Evolutionary conservation across 2,113 vertebrate species (phyloP).

Genomic region (Oophaga pumilio): DNA sequence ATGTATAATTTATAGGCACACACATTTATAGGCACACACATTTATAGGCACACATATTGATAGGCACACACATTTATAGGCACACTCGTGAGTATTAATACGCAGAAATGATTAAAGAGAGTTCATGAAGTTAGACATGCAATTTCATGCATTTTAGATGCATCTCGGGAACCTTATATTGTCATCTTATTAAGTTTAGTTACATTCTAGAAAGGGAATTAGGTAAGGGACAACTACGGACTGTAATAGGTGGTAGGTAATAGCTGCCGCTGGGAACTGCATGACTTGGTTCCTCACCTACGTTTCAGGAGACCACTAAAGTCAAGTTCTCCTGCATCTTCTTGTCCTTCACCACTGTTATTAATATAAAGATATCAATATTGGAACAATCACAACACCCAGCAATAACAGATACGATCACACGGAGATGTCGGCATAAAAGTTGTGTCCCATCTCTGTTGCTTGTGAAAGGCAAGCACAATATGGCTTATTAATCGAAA

Average conservation of each 20-base stretch:
- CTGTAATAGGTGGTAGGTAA: neutral
- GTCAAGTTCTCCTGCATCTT: conserved; percentile 99
- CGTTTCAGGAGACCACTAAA: conserved; percentile 99
- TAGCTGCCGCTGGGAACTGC: conserved; percentile 63
- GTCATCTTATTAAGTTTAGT: neutral
- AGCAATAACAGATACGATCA: conserved; percentile 61
- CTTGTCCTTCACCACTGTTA: conserved; percentile 97
- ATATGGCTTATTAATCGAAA: conserved; percentile 12
- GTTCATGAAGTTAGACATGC: neutral
- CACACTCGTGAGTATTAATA: neutral
- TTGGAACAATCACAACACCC: conserved; percentile 65
- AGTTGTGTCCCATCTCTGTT: conserved; percentile 3
- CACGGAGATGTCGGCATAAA: neutral
- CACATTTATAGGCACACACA: no score
- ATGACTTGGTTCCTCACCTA: conserved; percentile 89
- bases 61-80: neutral
- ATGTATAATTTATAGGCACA: no score
- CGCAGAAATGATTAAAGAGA: neutral
- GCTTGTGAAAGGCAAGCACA: conserved; percentile 6
- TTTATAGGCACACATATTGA: neutral
- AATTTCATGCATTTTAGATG: neutral
- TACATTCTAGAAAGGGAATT: neutral
- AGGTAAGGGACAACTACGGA: neutral
- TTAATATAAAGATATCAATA: conserved; percentile 88
- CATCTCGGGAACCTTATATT: neutral